These are phyloP conservation scores for Glaucidium brasilianum DNA, from an alignment of 2,113 vertebrate genomes.

Conservation along the genomic window DNA sequence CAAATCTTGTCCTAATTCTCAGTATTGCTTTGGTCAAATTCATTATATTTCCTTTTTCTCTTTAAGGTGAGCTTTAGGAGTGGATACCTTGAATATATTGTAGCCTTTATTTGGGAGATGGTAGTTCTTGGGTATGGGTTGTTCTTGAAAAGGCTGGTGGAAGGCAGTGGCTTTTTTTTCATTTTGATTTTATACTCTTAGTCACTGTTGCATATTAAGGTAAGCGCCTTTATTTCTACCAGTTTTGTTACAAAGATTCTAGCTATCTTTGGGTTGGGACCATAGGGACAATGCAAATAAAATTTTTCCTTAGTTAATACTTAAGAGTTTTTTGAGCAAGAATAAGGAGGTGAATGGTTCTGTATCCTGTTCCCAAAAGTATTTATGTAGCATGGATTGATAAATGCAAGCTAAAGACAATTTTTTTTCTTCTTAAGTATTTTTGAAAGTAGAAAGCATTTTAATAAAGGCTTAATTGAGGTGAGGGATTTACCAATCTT, in stretches of 20 bases:
- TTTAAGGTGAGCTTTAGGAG: background rate
- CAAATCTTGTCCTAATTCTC: background rate
- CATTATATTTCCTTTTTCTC: background rate
- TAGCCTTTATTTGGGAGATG: background rate
- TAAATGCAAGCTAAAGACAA: background rate
- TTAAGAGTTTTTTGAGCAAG: background rate
- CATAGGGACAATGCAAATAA: background rate
- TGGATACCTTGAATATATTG: background rate
- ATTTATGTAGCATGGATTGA: background rate
- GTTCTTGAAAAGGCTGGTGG: background rate
- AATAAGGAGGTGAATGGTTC: background rate
- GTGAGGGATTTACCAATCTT: background rate
- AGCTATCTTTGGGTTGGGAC: background rate
- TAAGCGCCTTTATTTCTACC: background rate
- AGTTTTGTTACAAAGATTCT: background rate
- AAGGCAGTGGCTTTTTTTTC: background rate
- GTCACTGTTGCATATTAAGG: background rate
- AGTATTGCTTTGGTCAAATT: background rate
- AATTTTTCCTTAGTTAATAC: background rate
- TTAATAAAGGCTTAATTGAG: background rate
- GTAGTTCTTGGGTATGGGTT: background rate
- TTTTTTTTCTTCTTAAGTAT: background rate
- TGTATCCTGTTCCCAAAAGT: background rate
- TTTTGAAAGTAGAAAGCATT: background rate
- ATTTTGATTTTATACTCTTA: background rate